phyloP scores from a whole-genome alignment of 2,888 invertebrate species.

The Chrysotoxum bicinctum region DNA sequence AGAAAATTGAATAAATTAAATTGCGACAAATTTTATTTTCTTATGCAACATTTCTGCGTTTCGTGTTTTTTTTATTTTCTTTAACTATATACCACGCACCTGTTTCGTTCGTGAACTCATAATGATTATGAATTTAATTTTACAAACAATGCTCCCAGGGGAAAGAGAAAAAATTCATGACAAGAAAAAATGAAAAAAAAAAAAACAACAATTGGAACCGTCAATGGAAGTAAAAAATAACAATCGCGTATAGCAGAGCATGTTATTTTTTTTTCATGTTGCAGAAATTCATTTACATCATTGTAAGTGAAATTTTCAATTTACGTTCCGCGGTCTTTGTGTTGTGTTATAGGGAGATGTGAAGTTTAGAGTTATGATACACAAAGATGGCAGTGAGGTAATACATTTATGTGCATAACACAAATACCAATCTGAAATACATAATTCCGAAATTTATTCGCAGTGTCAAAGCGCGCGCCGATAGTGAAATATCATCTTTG shows the following conservation, averaged over 20 bases:
- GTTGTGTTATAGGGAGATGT: neutral
- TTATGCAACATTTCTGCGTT: slow-evolving; percentile 1
- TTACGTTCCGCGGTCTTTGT: neutral
- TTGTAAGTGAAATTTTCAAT: slow-evolving; percentile 15
- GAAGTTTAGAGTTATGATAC: neutral
- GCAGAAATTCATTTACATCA: slow-evolving; percentile 10
- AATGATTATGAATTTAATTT: slow-evolving; percentile 4
- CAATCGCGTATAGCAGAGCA: slow-evolving; percentile 4
- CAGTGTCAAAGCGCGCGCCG: too few species aligned
- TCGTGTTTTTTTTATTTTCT: neutral
- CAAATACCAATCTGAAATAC: neutral
- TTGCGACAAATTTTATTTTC: slow-evolving; percentile 7
- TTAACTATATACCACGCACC: neutral
- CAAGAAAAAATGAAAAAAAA: slow-evolving; percentile 3
- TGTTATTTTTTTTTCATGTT: neutral
- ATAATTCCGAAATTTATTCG: neutral
- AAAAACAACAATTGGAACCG: slow-evolving; percentile 9
- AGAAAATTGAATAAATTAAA: neutral
- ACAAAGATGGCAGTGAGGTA: slow-evolving; percentile 2
- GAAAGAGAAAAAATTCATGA: neutral
- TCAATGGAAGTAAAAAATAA: slow-evolving; percentile 10
- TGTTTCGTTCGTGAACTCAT: slow-evolving; percentile 11
- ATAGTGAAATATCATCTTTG: neutral
- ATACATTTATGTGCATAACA: neutral
- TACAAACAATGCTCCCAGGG: slow-evolving; percentile 4